A percentile compares a stretch with the other conserved stretches of the same genome.
These are phyloP conservation scores for Tenebrosternarchus preto DNA, from an alignment of 2,113 vertebrate genomes.

Conservation along the genomic window DNA sequence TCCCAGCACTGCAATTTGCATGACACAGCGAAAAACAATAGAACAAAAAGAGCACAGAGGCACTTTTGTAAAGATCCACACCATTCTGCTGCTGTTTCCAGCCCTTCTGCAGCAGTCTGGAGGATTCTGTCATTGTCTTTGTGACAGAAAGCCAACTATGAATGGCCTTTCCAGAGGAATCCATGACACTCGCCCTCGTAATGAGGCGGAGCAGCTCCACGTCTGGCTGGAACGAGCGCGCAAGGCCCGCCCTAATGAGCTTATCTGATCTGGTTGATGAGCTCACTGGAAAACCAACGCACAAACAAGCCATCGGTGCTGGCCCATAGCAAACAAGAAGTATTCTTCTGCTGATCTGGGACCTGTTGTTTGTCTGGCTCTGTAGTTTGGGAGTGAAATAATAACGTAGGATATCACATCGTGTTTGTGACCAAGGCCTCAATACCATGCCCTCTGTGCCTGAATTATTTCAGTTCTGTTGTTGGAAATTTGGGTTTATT, in stretches of 20 bases:
- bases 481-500: background rate
- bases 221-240: background rate
- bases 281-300: background rate
- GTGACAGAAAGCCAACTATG: constrained; percentile 47
- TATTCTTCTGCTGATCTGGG: background rate
- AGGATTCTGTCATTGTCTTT: constrained; percentile 62
- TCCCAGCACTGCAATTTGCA: constrained; percentile 55
- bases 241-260: constrained; percentile 1
- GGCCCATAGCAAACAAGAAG: constrained; percentile 25
- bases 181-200: background rate
- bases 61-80: background rate
- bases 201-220: background rate
- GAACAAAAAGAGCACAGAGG: background rate
- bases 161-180: background rate
- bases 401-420: background rate
- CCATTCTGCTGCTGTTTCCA: constrained; percentile 64
- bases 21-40: constrained; percentile 51
- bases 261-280: constrained; percentile 3
- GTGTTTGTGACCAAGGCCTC: background rate
- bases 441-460: background rate
- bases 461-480: background rate
- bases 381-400: constrained; percentile 9
- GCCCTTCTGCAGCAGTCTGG: constrained; percentile 56
- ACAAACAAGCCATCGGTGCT: constrained; percentile 6
- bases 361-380: constrained; percentile 7